These are phyloP conservation scores for Homarus americanus DNA, from an alignment of 1,140 invertebrate genomes.

Conservation along the genomic window DNA sequence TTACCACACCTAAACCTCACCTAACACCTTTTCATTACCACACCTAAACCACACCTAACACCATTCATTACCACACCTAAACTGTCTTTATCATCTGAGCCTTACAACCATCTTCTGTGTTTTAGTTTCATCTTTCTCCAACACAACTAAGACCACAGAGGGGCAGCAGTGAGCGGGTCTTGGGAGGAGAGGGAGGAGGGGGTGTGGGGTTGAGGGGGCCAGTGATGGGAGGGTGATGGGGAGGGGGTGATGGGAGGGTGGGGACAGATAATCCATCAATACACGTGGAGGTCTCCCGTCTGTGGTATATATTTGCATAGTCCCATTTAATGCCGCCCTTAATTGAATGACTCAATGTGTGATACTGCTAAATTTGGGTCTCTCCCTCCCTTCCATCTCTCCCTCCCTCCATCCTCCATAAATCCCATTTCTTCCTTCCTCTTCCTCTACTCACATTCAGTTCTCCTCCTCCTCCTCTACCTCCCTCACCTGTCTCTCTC, in stretches of 20 bases:
- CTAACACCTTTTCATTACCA: too few relatives aligned
- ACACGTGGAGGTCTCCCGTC: not conserved
- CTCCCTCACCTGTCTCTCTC: not conserved
- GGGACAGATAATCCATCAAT: not conserved
- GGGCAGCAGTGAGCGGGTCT: too few relatives aligned
- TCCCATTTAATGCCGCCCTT: slow-evolving; percentile 26
- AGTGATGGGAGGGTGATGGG: not conserved
- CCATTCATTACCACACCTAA: too few relatives aligned
- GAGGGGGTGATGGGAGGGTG: not conserved
- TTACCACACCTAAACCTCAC: too few relatives aligned
- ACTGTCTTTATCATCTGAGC: too few relatives aligned
- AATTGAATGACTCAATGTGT: slow-evolving; percentile 38
- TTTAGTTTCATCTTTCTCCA: too few relatives aligned
- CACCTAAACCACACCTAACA: too few relatives aligned
- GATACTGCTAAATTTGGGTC: not conserved
- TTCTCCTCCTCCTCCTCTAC: not conserved
- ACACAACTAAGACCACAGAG: too few relatives aligned
- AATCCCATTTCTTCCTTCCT: not conserved
- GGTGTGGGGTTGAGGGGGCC: not conserved
- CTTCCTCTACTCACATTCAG: not conserved
- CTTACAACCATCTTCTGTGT: too few relatives aligned
- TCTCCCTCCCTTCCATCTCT: not conserved
- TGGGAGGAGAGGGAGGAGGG: not conserved
- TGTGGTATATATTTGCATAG: slow-evolving; percentile 30
- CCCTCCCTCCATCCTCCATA: not conserved